Evolutionary conservation across 2,888 invertebrate species (phyloP), one percentile per base, ranked within the genome.

Genomic region (Agrotis ipsilon): DNA sequence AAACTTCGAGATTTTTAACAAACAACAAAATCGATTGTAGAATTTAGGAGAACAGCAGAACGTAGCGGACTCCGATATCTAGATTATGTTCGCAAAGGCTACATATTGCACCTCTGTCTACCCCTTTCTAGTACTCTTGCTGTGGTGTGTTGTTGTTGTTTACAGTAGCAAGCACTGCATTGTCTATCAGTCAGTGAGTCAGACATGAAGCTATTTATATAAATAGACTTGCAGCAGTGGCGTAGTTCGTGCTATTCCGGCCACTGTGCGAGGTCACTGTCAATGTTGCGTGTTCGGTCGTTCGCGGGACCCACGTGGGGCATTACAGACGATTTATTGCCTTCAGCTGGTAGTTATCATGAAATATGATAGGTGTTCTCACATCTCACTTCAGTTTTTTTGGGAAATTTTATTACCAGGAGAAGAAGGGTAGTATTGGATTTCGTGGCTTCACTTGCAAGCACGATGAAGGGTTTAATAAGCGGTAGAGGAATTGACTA

Each of bases 201-300:
- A 51, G 46, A 14, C 39, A 39, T 46, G 39, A 39, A 70, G 46
- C 51, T 24, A 19, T 73, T 55, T 24, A 32, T 65, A 57, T 72
- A 65, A 65, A 73, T 57, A 72, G 73, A 45, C n/a, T 48, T 24
- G 48, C 48, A 72, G 46, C 43, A 21, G 46, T 24, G 24, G 43
- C 54, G 48, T 14, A 49, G 55, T 49, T 65, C 73, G 18, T n/a
- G 65, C 21, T 49, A n/a, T 16, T 63, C 24, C 27, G 45, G n/a
- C 48, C 43, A 16, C 11, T 4, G n/a, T 24, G 13, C 45, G 65
- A 73, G 72, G 72, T 65, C 66, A 49, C 7, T 57, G 74, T 49
- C 74, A 65, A 57, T 73, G 49, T 24, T 48, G 49, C 65, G 19
- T 72, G 73, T 45, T 45, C 5, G 21, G 11, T 0, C 27, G 49